Base-by-base conservation (phyloP, 2,888 invertebrate species). In the Clanis bilineata region DNA sequence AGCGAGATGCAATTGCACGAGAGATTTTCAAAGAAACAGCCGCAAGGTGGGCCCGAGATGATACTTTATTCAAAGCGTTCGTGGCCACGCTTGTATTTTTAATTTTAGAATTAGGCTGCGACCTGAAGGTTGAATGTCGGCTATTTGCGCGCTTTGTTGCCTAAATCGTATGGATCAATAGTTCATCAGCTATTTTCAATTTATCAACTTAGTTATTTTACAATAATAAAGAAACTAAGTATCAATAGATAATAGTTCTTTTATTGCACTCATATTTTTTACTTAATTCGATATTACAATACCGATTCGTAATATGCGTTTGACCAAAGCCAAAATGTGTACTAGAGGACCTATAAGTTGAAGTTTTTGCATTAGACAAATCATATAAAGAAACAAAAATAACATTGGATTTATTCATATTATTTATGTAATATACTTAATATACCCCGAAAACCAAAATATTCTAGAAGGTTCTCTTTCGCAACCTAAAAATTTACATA, bases 1-100 rank as follows among this genome's bases (percentile, higher is more conserved):
- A 68, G 67, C 63, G 68, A 75, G 69, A 77, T 82, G 82, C 79
- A 81, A 83, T 82, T 81, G 79, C 80, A 78, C 76, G 70, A 67
- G 69, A 79, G 83, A 79, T 77, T 79, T 76, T 74, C 74, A 80
- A 79, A 78, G 73, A 66, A 71, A 70, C 64, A 39, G 45, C 61
- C 61, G 59, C 62, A 59, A 68, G 62, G 62, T 64, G 55, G 10
- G 43, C 45, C 54, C 41, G 45, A 55, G 45, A 58, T 57, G 56
- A 54, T 54, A 32, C 64, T 62, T 64, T 68, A 56, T 67, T 63
- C 59, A 56, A 61, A 63, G 28, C 44, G 23, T 47, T 36, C 57
- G 45, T 55, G 59, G 10, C 57, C 41, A 61, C 45, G 62, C 58
- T 63, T 59, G 59, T 32, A 57, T 45, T 62, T 66, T 69, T 68